These are phyloP conservation scores for Puma concolor DNA, from an alignment of 2,113 vertebrate genomes.

Conservation along the genomic window DNA sequence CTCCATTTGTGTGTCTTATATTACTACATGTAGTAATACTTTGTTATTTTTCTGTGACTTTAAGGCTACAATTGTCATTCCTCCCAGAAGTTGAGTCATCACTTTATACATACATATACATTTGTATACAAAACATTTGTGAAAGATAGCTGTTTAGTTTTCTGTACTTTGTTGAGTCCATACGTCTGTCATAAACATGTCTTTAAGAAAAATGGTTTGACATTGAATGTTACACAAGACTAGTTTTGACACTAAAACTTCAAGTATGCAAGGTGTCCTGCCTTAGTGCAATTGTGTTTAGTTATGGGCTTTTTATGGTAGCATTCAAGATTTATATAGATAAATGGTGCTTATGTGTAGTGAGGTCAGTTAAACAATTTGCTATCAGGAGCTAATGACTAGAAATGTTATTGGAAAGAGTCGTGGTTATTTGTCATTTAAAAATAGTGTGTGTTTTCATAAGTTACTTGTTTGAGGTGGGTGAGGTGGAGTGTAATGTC, in stretches of 20 bases:
- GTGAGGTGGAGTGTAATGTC: not conserved
- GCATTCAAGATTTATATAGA: not conserved
- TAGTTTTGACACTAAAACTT: constrained; percentile 4
- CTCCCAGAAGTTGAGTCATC: not conserved
- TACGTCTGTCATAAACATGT: not conserved
- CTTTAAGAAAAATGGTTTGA: constrained; percentile 16
- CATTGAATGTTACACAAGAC: not conserved
- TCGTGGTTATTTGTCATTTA: not conserved
- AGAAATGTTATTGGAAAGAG: not conserved
- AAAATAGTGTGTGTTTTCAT: not conserved
- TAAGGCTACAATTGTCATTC: not conserved
- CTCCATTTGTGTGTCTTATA: not conserved
- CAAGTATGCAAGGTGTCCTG: not conserved
- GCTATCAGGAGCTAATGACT: not conserved
- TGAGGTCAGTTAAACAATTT: not conserved
- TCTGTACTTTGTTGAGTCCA: constrained; percentile 14
- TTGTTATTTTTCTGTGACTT: not conserved
- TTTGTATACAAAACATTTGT: not conserved
- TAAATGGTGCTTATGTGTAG: not conserved
- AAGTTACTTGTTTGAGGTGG: constrained; percentile 8
- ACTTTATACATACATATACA: not conserved
- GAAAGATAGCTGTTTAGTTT: constrained; percentile 9
- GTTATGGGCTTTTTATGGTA: not conserved
- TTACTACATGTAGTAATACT: not conserved
- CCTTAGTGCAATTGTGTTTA: not conserved